Base-by-base conservation (phyloP, 2,888 invertebrate genomes). In the Operophtera brumata region DNA sequence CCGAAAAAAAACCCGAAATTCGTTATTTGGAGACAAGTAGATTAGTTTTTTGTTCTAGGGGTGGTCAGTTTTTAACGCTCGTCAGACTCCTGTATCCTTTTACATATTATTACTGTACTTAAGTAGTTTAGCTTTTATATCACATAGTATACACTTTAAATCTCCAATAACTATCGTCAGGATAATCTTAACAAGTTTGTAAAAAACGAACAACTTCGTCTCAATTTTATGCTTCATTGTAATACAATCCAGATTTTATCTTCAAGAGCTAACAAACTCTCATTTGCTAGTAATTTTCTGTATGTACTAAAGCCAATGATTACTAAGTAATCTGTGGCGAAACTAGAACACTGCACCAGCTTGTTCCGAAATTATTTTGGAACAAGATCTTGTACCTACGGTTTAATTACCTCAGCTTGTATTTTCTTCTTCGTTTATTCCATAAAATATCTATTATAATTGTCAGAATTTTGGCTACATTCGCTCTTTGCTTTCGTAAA, bases 1-100 rank as follows among this genome's bases (percentile, higher is more conserved):
- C 55, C 55, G 41, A 59, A 59, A 64, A 59, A 37, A 41, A n/a
- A 49, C 47, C 47, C 54, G 56, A 59, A 61, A 54, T 57, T 53
- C 34, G 53, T 61, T 57, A 59, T 57, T 53, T 54, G 46, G 35
- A 35, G 32, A 48, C 43, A 41, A 35, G 45, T 51, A 48, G 50
- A 48, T 59, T 54, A 41, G 47, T 63, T 57, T 56, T 55, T 59
- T 39, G 26, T 20, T 50, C 30, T 52, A 26, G 43, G 53, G 57
- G 57, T 61, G 59, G 64, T 57, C 57, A 61, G 54, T 55, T 43
- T 55, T 56, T 58, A 54, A 53, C 47, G 53, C 28, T 25, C 45
- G 25, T 47, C 20, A 9, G 37, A 56, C 60, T 57, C 48, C 54
- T 60, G 60, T 54, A 47, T 43, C 42, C 14, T 36, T 49, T 37